Percentiles rank a stretch among this genome's conserved stretches.
phyloP scores from a whole-genome alignment of 92 coral and sea anemone species.

The Porites cylindrica region DNA sequence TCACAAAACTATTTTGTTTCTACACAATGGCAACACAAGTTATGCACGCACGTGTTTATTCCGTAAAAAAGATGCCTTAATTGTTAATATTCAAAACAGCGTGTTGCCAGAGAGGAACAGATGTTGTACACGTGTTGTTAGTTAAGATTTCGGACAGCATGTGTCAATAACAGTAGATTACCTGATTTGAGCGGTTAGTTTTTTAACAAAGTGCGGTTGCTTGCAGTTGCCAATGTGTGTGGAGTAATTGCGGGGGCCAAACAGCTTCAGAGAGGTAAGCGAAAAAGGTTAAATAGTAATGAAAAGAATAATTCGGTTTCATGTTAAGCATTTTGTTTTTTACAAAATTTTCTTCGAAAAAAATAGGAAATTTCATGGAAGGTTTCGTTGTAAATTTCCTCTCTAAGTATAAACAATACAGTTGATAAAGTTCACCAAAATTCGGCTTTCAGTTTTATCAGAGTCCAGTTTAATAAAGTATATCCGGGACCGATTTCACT shows the following conservation, averaged over 20 bases:
- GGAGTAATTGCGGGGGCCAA: background rate
- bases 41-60: conserved; percentile 26
- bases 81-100: conserved; percentile 44
- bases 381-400: too few species aligned
- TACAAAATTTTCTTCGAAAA: too few species aligned
- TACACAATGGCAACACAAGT: background rate
- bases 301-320: too few species aligned
- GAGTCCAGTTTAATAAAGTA: too few species aligned
- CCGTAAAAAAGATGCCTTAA: background rate
- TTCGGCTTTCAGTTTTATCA: too few species aligned
- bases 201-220: background rate
- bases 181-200: background rate
- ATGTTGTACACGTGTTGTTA: conserved; percentile 41
- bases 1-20: background rate
- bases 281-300: too few species aligned
- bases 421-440: too few species aligned
- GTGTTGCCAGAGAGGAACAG: conserved; percentile 37
- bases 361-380: too few species aligned
- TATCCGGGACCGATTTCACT: too few species aligned
- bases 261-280: conserved; percentile 5
- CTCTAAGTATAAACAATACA: too few species aligned
- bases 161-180: conserved; percentile 15
- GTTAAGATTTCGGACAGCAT: conserved; percentile 14
- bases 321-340: too few species aligned
- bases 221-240: background rate